Conservation (phyloP, 2,113 vertebrate genomes). For the Silurus glanis region DNA sequence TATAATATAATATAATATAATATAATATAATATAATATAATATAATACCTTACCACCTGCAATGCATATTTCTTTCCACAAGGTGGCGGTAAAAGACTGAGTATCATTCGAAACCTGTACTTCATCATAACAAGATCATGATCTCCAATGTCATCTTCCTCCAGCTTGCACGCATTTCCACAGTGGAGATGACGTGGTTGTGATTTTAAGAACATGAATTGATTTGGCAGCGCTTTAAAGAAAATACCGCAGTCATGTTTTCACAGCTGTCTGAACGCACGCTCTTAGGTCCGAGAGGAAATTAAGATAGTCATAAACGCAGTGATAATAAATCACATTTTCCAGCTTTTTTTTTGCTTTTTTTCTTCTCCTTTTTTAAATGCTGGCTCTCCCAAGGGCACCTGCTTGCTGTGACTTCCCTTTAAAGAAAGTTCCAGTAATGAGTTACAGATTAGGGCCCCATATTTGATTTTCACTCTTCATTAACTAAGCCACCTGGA, state of each 20-base stretch:
- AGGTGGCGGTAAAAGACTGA: conserved; percentile 64
- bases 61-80: conserved; percentile 53
- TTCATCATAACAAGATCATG: conserved; percentile 32
- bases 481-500: conserved; percentile 83
- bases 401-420: conserved; percentile 70
- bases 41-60: not conserved
- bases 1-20: not conserved
- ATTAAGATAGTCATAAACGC: conserved; percentile 51
- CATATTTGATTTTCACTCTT: conserved; percentile 84
- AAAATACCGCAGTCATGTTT: conserved; percentile 29
- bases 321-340: conserved; percentile 52
- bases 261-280: conserved; percentile 42
- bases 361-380: conserved; percentile 37
- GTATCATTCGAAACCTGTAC: not conserved
- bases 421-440: conserved; percentile 77
- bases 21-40: not conserved
- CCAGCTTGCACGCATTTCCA: conserved; percentile 44
- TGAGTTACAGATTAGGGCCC: conserved; percentile 76
- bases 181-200: conserved; percentile 35
- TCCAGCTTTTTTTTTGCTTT: conserved; percentile 4
- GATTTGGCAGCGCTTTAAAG: conserved; percentile 38
- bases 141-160: conserved; percentile 50
- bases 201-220: conserved; percentile 29
- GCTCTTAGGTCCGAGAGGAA: conserved; percentile 47
- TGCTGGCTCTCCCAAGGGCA: conserved; percentile 62